phyloP scores from a whole-genome alignment of 1,140 invertebrate genomes.

The Penaeus vannamei region DNA sequence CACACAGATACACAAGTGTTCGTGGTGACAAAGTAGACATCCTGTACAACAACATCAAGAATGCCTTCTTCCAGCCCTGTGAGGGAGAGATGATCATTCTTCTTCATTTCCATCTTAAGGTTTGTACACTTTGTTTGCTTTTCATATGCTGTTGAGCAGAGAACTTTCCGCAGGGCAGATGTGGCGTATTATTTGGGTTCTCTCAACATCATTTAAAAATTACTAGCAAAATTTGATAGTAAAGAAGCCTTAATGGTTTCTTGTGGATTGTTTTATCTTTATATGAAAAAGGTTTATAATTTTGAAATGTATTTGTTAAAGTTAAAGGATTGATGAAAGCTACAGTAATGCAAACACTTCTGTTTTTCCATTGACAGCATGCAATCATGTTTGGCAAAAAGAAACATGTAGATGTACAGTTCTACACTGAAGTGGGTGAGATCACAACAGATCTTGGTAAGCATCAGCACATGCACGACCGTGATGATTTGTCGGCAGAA shows the following conservation, averaged over 20 bases:
- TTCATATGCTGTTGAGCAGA: constrained; percentile 49
- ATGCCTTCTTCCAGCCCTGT: constrained; percentile 99
- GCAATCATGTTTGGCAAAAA: constrained; percentile 81
- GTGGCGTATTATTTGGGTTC: too few relatives aligned
- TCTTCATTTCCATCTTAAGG: constrained; percentile 97
- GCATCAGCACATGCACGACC: constrained; percentile 99
- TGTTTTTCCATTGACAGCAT: constrained; percentile 70
- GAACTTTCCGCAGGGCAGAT: too few relatives aligned
- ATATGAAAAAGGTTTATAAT: too few relatives aligned
- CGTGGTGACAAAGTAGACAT: constrained; percentile 99
- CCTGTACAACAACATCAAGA: constrained; percentile 99
- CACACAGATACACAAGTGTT: constrained; percentile 91
- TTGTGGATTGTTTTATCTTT: too few relatives aligned
- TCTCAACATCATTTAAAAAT: too few relatives aligned
- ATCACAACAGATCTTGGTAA: constrained; percentile 99
- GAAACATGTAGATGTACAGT: constrained; percentile 98
- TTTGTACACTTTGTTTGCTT: constrained; percentile 70
- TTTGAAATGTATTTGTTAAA: too few relatives aligned
- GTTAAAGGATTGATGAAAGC: too few relatives aligned
- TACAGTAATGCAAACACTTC: too few relatives aligned
- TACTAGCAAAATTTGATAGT: too few relatives aligned
- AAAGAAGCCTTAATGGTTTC: too few relatives aligned
- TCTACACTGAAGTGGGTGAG: constrained; percentile 99
- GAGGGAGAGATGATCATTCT: constrained; percentile 99
- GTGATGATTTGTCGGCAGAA: constrained; percentile 98